phyloP scores from a whole-genome alignment of 2,113 vertebrate species.

The Phrynosoma platyrhinos region DNA sequence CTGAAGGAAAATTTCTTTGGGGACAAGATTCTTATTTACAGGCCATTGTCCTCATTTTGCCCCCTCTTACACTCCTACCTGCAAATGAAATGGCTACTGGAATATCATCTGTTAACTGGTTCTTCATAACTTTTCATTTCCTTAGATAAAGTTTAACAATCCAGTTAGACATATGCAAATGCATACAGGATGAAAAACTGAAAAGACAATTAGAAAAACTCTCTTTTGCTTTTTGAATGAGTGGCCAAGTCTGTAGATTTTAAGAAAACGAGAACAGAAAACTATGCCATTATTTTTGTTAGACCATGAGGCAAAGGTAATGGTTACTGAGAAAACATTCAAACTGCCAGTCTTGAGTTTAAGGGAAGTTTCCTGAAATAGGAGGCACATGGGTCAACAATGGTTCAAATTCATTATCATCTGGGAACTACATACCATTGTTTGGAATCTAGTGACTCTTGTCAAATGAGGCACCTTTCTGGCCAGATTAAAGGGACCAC shows the following conservation, averaged over 20 bases:
- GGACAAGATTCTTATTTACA: no score
- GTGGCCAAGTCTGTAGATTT: neutral
- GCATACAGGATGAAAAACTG: neutral
- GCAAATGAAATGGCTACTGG: neutral
- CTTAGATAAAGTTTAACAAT: neutral
- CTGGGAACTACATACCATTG: neutral
- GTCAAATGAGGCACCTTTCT: neutral
- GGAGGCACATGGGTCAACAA: neutral
- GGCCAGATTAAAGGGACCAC: neutral
- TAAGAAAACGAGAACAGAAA: neutral
- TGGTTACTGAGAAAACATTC: neutral
- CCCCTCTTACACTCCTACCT: no score
- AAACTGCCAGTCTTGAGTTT: neutral
- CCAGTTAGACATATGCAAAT: neutral
- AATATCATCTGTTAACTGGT: neutral
- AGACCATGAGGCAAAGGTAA: neutral
- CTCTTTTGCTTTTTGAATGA: conserved; percentile 21
- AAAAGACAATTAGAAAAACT: neutral
- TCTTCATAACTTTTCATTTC: neutral
- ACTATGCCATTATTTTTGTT: neutral
- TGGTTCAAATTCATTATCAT: neutral
- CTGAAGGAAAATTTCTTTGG: no score
- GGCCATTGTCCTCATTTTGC: no score
- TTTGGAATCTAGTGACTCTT: neutral
- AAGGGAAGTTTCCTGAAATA: neutral